These are phyloP conservation scores for Falco concolor DNA, from an alignment of 2,797 vertebrate genomes.

Conservation along the genomic window DNA sequence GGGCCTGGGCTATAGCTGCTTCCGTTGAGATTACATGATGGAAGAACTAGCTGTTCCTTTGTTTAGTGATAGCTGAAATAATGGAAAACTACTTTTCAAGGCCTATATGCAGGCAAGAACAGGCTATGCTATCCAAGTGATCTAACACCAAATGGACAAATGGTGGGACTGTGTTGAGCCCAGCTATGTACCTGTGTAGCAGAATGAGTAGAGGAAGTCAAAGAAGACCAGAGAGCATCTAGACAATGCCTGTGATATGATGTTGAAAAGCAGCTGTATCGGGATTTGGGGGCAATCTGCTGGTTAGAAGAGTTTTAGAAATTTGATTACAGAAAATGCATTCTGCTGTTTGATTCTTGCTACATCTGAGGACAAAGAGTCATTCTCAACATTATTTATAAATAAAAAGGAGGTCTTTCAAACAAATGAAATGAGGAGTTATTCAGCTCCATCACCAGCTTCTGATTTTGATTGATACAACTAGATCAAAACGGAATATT, in stretches of 20 bases:
- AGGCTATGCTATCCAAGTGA: background rate
- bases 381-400: background rate
- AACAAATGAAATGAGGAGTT: background rate
- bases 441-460: background rate
- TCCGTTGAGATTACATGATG: background rate
- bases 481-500: background rate
- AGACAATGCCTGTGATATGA: background rate
- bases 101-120: background rate
- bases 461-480: background rate
- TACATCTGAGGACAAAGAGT: background rate
- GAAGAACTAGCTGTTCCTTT: background rate
- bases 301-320: background rate
- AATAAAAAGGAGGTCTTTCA: background rate
- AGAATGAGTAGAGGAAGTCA: background rate
- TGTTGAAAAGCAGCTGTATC: background rate
- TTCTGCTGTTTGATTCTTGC: background rate
- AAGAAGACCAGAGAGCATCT: background rate
- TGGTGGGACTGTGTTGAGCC: background rate
- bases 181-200: background rate
- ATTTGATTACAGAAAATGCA: background rate
- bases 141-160: background rate
- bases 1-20: background rate
- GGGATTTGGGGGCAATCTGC: background rate
- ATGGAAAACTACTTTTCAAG: background rate
- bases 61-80: background rate